Conservation (phyloP, 2,797 vertebrate genomes). For the Typhlichthys subterraneus region DNA sequence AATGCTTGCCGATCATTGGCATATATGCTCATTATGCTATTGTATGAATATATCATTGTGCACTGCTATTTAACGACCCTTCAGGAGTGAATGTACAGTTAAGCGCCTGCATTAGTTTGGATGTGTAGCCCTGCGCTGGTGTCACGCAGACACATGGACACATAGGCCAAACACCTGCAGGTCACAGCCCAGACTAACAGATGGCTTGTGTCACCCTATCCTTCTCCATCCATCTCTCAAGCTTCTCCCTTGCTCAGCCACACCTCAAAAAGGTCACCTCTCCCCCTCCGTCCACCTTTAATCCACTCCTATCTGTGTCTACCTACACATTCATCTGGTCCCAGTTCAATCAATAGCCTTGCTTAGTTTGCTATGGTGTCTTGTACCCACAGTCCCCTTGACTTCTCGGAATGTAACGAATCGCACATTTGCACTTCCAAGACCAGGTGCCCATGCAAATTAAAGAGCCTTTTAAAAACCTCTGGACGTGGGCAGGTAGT, state of each 20-base stretch:
- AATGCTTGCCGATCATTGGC: no score
- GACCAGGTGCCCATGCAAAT: no score
- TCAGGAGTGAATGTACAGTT: background rate
- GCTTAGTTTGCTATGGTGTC: background rate
- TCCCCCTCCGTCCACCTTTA: constrained; percentile 15
- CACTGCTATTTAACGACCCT: background rate
- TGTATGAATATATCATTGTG: background rate
- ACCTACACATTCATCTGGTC: constrained; percentile 1
- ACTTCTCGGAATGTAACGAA: no score
- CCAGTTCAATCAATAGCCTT: background rate
- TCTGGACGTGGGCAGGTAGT: no score
- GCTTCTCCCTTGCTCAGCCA: constrained; percentile 42
- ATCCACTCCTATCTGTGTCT: constrained; percentile 24
- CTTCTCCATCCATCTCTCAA: constrained; percentile 45
- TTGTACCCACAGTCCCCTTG: background rate
- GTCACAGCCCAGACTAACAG: constrained; percentile 65
- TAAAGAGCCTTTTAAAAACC: no score
- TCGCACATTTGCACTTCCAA: no score
- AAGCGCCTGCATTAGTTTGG: background rate
- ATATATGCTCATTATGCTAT: no score
- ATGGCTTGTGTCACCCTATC: constrained; percentile 61
- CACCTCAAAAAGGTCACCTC: constrained; percentile 63
- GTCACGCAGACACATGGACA: constrained; percentile 51
- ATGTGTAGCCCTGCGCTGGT: constrained; percentile 10
- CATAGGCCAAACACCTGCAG: background rate